These are phyloP conservation scores for Rhinophrynus dorsalis DNA, from an alignment of 2,797 vertebrate genomes.

Conservation along the genomic window DNA sequence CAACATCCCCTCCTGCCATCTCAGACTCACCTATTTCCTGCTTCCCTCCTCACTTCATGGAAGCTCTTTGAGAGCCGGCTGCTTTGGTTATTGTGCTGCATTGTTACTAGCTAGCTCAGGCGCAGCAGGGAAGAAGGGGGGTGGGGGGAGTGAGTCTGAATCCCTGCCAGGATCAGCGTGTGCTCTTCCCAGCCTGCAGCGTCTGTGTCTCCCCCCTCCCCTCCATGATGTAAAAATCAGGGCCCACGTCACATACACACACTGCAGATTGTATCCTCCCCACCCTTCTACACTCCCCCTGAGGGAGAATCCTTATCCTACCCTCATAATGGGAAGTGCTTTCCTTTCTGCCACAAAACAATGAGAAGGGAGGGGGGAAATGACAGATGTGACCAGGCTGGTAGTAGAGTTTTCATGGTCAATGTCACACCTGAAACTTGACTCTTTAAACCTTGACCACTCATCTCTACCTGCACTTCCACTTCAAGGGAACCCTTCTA, in stretches of 20 bases:
- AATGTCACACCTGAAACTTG: constrained; percentile 23
- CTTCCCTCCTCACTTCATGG: constrained; percentile 39
- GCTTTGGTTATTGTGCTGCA: constrained; percentile 46
- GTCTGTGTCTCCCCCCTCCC: constrained; percentile 31
- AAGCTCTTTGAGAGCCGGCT: constrained; percentile 29
- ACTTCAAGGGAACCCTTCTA: background rate
- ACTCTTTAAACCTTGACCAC: background rate
- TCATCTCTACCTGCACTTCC: background rate
- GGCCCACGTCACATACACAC: constrained; percentile 39
- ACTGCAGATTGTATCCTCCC: constrained; percentile 31
- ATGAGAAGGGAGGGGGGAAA: background rate
- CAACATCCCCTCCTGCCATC: background rate
- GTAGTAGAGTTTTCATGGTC: constrained; percentile 1
- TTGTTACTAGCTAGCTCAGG: constrained; percentile 47
- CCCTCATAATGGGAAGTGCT: constrained; percentile 11
- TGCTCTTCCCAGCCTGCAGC: constrained; percentile 36
- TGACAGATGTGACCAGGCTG: background rate
- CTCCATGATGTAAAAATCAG: constrained; percentile 39
- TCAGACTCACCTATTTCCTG: constrained; percentile 18
- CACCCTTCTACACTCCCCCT: no score
- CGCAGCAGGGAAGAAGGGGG: constrained; percentile 27
- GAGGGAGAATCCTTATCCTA: constrained; percentile 37
- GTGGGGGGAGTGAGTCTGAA: background rate
- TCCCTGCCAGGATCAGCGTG: constrained; percentile 14
- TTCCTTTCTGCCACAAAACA: constrained; percentile 35